Percentiles rank a stretch among this genome's conserved stretches.
Conservation (phyloP, 1,140 invertebrate genomes). For the Ectropis grisescens region DNA sequence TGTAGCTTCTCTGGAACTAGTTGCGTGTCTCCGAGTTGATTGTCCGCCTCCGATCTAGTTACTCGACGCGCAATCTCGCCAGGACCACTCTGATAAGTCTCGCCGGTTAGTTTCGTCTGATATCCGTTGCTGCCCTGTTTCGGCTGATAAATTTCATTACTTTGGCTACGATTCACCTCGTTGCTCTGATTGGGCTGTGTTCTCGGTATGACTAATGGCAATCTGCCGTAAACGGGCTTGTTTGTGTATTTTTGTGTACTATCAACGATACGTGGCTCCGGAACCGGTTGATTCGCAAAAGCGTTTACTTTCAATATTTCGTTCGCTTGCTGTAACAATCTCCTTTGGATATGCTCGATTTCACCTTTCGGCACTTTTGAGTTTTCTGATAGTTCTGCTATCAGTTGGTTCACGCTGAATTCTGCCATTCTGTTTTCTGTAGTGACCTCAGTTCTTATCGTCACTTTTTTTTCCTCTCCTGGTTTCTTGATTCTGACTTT, state of each 20-base stretch:
- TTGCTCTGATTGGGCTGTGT: no score
- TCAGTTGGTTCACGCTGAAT: conserved; percentile 54
- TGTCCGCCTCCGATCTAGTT: no score
- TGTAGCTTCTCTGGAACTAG: conserved; percentile 55
- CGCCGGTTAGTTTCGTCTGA: no score
- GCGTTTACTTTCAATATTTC: conserved; percentile 58
- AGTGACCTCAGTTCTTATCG: conserved; percentile 16
- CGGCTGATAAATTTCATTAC: no score
- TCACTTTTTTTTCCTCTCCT: conserved; percentile 17
- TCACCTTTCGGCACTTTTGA: conserved; percentile 49
- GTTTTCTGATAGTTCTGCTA: conserved; percentile 52
- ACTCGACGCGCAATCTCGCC: no score
- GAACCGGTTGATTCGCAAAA: conserved; percentile 22
- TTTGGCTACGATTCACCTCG: no score
- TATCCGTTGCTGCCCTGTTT: no score
- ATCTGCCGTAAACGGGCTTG: conserved; percentile 32
- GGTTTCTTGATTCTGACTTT: conserved; percentile 31
- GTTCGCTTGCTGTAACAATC: conserved; percentile 51
- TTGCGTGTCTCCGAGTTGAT: conserved; percentile 38
- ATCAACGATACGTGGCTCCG: conserved; percentile 35
- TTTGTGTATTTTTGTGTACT: conserved; percentile 36
- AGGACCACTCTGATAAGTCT: no score
- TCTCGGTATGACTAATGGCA: no score
- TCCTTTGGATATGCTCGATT: conserved; percentile 56
- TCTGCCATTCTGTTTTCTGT: conserved; percentile 27